phyloP scores from a whole-genome alignment of 2,797 vertebrate species.

The Anguilla marmorata region DNA sequence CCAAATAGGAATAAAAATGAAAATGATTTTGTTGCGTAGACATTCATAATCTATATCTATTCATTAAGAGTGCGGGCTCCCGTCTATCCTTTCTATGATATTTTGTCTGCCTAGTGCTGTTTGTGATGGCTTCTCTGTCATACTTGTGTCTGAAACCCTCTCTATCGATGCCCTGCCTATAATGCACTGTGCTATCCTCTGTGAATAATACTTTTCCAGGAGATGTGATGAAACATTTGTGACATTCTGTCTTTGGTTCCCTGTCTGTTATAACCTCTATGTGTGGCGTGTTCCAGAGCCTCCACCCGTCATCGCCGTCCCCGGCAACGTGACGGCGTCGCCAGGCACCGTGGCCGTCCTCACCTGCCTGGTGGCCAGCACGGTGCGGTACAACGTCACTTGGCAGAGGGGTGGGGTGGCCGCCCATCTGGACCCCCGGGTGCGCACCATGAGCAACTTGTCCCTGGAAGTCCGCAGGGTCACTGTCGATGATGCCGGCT shows the following conservation, averaged over 20 bases:
- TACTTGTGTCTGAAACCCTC: not conserved
- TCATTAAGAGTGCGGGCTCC: too few relatives aligned
- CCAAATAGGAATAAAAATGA: too few relatives aligned
- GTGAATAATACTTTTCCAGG: not conserved
- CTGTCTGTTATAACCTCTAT: not conserved
- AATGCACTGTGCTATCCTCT: not conserved
- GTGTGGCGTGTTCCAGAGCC: constrained; percentile 75
- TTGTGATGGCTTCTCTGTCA: not conserved
- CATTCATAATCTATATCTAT: too few relatives aligned
- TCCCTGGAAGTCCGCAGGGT: constrained; percentile 80
- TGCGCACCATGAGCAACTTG: constrained; percentile 71
- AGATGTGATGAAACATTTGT: not conserved
- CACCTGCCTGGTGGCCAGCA: constrained; percentile 81
- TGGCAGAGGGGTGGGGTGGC: constrained; percentile 80
- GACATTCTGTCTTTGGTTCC: not conserved
- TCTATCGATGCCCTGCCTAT: not conserved
- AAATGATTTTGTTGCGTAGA: too few relatives aligned
- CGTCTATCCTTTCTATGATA: not conserved
- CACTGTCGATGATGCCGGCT: constrained; percentile 72
- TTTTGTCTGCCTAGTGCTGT: not conserved
- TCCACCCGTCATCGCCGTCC: constrained; percentile 79
- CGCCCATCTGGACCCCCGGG: constrained; percentile 63
- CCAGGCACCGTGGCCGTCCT: constrained; percentile 78
- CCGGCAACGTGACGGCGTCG: constrained; percentile 73
- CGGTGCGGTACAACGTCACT: constrained; percentile 85